Conservation (phyloP, 2,113 vertebrate species). For the Sinocyclocheilus anshuiensis region DNA sequence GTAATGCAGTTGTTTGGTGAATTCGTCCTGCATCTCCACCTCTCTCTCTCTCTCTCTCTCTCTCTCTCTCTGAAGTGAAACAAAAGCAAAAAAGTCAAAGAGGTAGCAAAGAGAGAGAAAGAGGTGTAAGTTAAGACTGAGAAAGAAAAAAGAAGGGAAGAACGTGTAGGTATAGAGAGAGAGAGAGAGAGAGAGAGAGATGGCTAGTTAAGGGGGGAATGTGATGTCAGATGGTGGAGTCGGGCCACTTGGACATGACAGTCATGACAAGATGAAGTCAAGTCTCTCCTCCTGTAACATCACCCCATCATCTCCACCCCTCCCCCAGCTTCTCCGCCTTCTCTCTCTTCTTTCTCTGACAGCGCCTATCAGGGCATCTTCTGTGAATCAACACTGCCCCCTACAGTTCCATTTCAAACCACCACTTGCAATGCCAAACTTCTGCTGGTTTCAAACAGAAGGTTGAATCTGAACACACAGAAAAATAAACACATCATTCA, state of each 20-base stretch:
- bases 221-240: constrained; percentile 43
- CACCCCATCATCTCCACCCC: constrained; percentile 33
- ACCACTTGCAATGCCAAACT: background rate
- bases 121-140: background rate
- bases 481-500: constrained; percentile 1
- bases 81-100: constrained; percentile 55
- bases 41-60: too few relatives aligned
- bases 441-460: background rate
- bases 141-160: background rate
- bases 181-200: constrained; percentile 23
- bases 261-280: constrained; percentile 43
- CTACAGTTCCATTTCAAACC: constrained; percentile 19
- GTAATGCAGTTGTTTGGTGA: background rate
- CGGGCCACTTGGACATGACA: constrained; percentile 54
- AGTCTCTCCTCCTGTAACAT: constrained; percentile 32
- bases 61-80: background rate
- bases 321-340: constrained; percentile 40
- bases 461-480: background rate
- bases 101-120: constrained; percentile 6
- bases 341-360: constrained; percentile 47
- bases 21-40: background rate
- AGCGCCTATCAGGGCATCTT: constrained; percentile 2
- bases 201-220: constrained; percentile 22
- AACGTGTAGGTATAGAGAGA: constrained; percentile 1
- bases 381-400: constrained; percentile 51